A percentile compares a stretch with the other conserved stretches of the same genome.
Evolutionary conservation across 1,140 invertebrate species (phyloP).

Genomic region (Agrilus planipennis): DNA sequence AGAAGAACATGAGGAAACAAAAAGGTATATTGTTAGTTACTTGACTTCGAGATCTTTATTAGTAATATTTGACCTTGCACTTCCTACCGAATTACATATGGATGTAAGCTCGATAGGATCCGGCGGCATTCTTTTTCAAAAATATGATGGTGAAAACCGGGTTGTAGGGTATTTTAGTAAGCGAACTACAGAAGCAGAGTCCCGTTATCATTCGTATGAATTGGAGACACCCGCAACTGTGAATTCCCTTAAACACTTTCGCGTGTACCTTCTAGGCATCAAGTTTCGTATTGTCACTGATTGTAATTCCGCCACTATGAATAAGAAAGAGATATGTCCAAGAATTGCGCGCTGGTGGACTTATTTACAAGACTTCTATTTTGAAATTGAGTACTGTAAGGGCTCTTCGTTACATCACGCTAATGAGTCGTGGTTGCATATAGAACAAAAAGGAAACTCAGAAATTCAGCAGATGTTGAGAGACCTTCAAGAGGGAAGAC

Average conservation of each 20-base stretch:
- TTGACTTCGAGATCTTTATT: constrained; percentile 10
- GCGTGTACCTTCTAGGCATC: constrained; percentile 11
- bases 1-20: background rate
- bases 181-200: constrained; percentile 6
- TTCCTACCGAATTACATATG: constrained; percentile 24
- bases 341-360: constrained; percentile 18
- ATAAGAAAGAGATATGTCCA: constrained; percentile 16
- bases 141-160: constrained; percentile 16
- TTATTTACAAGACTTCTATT: constrained; percentile 13
- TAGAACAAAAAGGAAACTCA: background rate
- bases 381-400: constrained; percentile 13
- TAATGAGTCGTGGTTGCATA: constrained; percentile 8
- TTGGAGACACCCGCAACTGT: constrained; percentile 12
- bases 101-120: constrained; percentile 23
- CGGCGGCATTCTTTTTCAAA: constrained; percentile 25
- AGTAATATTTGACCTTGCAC: constrained; percentile 11
- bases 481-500: no score
- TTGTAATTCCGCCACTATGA: constrained; percentile 13
- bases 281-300: constrained; percentile 13
- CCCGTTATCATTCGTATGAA: constrained; percentile 11
- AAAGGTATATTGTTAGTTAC: background rate
- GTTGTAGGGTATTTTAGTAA: constrained; percentile 24
- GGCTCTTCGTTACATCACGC: constrained; percentile 16
- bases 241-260: constrained; percentile 7
- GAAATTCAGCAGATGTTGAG: constrained; percentile 5